phyloP scores from a whole-genome alignment of 35 echinoderm and acorn worm species.

The Ophiothrix spiculata region DNA sequence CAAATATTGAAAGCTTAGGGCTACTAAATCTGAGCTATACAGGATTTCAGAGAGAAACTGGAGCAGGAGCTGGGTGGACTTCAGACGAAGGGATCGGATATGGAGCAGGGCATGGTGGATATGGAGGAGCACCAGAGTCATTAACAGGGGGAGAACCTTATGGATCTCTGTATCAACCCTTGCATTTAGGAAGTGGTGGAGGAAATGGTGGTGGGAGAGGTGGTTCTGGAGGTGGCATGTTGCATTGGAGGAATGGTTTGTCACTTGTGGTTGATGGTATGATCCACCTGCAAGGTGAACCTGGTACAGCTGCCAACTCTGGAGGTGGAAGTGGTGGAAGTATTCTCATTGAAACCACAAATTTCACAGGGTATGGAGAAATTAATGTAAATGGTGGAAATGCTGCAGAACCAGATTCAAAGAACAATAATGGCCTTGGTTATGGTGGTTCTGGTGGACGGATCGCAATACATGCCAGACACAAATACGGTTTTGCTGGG shows the following conservation, averaged over 20 bases:
- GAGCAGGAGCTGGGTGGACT: slow-evolving; percentile 69
- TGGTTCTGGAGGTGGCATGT: slow-evolving; percentile 65
- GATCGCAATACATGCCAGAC: slow-evolving; percentile 69
- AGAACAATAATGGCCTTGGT: slow-evolving; percentile 18
- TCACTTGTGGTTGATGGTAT: slow-evolving; percentile 64
- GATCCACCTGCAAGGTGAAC: slow-evolving; percentile 42
- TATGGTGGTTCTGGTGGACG: slow-evolving; percentile 87
- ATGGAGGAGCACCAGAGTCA: slow-evolving; percentile 76
- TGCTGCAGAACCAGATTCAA: slow-evolving; percentile 18
- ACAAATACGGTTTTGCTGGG: slow-evolving; percentile 67
- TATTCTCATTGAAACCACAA: slow-evolving; percentile 68
- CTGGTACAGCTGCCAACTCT: slow-evolving; percentile 55
- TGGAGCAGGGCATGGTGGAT: slow-evolving; percentile 85
- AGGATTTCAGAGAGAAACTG: slow-evolving; percentile 32
- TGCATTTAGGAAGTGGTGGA: slow-evolving; percentile 73
- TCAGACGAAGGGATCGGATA: slow-evolving; percentile 44
- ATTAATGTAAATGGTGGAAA: slow-evolving; percentile 85
- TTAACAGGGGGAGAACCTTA: slow-evolving; percentile 54
- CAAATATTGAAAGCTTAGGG: slow-evolving; percentile 74
- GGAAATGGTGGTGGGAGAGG: slow-evolving; percentile 74
- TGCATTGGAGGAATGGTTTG: slow-evolving; percentile 76
- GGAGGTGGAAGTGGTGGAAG: slow-evolving; percentile 90
- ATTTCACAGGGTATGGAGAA: slow-evolving; percentile 87
- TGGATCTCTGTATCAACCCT: slow-evolving; percentile 72
- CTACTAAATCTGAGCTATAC: slow-evolving; percentile 68